A percentile compares a stretch with the other conserved stretches of the same genome.
Conservation (phyloP, 2,113 vertebrate species). For the Myiagra hebetior region DNA sequence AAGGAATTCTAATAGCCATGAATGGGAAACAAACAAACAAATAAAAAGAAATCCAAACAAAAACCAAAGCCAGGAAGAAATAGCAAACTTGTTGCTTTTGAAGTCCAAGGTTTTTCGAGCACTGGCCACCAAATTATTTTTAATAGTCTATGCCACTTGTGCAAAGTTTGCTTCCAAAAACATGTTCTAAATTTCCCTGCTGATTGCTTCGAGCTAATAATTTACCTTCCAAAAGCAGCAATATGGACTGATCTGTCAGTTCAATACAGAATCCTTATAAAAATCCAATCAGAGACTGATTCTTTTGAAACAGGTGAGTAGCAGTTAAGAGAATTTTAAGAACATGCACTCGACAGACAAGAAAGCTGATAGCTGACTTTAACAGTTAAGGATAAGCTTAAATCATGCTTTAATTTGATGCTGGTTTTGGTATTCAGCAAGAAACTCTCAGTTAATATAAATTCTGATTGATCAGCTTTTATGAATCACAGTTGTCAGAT, state of each 20-base stretch:
- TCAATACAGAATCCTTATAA: not conserved
- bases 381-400: not conserved
- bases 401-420: constrained; percentile 13
- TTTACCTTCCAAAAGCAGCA: constrained; percentile 15
- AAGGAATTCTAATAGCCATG: constrained; percentile 52
- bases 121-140: not conserved
- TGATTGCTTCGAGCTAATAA: not conserved
- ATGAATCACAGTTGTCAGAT: not conserved
- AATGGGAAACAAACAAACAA: not conserved
- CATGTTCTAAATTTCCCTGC: not conserved
- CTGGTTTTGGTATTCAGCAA: not conserved
- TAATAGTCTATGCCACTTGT: not conserved
- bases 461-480: not conserved
- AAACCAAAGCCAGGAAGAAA: constrained; percentile 1
- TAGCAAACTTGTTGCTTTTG: not conserved
- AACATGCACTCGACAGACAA: constrained; percentile 8
- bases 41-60: not conserved
- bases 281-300: not conserved
- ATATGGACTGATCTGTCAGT: not conserved
- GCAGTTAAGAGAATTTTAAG: constrained; percentile 1
- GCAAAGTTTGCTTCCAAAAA: not conserved
- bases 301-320: not conserved
- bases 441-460: not conserved
- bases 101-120: not conserved
- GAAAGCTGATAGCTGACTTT: not conserved